Base-by-base conservation (phyloP, 92 coral and sea anemone genomes). In the Umimayanthus kanabou region DNA sequence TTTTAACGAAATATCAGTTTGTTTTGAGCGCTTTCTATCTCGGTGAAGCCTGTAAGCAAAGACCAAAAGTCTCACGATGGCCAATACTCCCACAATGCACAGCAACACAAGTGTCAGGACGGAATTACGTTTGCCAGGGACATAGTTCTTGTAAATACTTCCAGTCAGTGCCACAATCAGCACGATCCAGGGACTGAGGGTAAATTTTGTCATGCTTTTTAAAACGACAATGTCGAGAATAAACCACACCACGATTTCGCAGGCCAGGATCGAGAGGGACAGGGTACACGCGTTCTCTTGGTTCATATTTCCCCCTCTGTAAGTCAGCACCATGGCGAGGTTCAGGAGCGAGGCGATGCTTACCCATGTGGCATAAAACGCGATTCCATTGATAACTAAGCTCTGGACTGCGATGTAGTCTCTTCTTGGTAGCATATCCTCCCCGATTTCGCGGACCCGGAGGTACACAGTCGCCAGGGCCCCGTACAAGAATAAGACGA, bases 311-410 rank as follows among this genome's bases (percentile, higher is more conserved):
- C 87, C 90, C 5, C 89, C 94, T 15, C 93, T 89, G 89, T 93
- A 89, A 45, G 70, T 77, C 37, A 93, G 66, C 23, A 94, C 95
- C 71, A 94, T 94, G 33, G 93, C 94, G 10, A 89, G 86, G 80
- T 91, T 91, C 72, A 92, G 90, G 72, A 94, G 90, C 33, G 92
- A 80, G 30, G 89, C 91, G 87, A 89, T 93, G 16, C 92, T 86
- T 20, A 95, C 92, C 98, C 98, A 94, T 23, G 98, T 91, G 50
- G 98, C 90, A 86, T 91, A 93, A 87, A 94, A 85, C 3, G 92
- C 98, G 16, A 94, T 76, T 71, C 98, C 98, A 90, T 94, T 94
- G 81, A 89, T 91, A 6, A 94, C 92, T 53, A 94, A 94, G 73
- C 93, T 76, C 74, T 94, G 94, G 61, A 93, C 89, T 66, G 92